These are phyloP conservation scores for Peromyscus californicus DNA, from an alignment of 2,113 vertebrate species.

Conservation along the genomic window DNA sequence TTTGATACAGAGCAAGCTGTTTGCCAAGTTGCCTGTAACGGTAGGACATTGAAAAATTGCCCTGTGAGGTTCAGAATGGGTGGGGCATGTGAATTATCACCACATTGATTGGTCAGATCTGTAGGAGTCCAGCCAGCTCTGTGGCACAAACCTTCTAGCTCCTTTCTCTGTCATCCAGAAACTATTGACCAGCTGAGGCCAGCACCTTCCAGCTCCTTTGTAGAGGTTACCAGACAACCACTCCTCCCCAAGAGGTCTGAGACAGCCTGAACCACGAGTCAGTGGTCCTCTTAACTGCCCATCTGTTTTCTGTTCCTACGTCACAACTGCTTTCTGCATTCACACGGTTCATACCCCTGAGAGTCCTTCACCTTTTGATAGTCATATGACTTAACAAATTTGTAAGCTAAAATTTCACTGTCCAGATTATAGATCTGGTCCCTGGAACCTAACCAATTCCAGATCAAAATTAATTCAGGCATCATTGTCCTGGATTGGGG, in stretches of 20 bases:
- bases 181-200: not conserved
- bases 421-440: conserved; percentile 6
- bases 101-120: not conserved
- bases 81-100: not conserved
- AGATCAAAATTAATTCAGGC: conserved; percentile 8
- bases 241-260: not conserved
- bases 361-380: not conserved
- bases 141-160: not conserved
- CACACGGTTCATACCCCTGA: not conserved
- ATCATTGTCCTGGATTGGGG: not conserved
- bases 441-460: not conserved
- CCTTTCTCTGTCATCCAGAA: not conserved
- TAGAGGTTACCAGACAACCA: not conserved
- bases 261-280: not conserved
- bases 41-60: not conserved
- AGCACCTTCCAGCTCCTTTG: not conserved
- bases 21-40: not conserved
- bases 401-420: not conserved
- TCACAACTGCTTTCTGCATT: not conserved
- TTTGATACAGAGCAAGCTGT: not conserved
- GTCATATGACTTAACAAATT: not conserved
- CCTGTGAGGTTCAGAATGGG: not conserved
- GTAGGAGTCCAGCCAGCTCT: not conserved
- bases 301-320: not conserved
- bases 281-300: not conserved